Evolutionary conservation across 2,888 invertebrate species (phyloP).

Genomic region (Smittia aterrima): DNA sequence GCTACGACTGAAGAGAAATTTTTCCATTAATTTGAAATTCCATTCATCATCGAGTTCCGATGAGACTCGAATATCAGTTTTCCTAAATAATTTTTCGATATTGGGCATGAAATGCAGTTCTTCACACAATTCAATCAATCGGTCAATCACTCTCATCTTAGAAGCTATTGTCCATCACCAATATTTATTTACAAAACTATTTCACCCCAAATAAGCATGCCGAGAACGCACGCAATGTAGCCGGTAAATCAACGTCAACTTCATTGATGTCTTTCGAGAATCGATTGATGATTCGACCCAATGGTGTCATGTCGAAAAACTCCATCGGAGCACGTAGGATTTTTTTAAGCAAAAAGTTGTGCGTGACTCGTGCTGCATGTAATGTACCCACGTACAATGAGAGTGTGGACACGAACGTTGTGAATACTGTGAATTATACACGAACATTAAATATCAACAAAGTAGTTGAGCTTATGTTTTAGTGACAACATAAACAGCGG

Average conservation of each 20-base stretch:
- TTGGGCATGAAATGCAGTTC: no score
- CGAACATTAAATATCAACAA: not conserved
- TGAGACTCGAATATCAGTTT: constrained; percentile 42
- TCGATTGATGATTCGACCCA: constrained; percentile 67
- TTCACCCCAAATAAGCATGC: constrained; percentile 54
- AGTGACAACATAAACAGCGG: no score
- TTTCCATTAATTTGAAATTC: constrained; percentile 46
- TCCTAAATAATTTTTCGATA: no score
- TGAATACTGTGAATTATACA: constrained; percentile 52
- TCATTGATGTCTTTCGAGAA: constrained; percentile 68
- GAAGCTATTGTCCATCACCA: no score
- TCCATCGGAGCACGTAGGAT: constrained; percentile 61
- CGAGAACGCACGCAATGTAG: constrained; percentile 55
- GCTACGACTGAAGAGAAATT: constrained; percentile 46
- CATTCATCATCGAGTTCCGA: constrained; percentile 43
- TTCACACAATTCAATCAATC: no score
- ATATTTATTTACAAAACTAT: not conserved
- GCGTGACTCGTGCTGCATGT: constrained; percentile 61
- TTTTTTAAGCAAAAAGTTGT: constrained; percentile 58
- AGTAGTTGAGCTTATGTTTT: no score
- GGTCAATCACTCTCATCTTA: no score
- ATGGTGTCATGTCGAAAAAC: constrained; percentile 69
- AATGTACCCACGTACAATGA: constrained; percentile 60
- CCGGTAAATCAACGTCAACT: constrained; percentile 62
- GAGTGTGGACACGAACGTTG: constrained; percentile 58